Evolutionary conservation across 2,888 invertebrate species (phyloP), one percentile per base, ranked within the genome.

Genomic region (Nemotelus nigrinus): DNA sequence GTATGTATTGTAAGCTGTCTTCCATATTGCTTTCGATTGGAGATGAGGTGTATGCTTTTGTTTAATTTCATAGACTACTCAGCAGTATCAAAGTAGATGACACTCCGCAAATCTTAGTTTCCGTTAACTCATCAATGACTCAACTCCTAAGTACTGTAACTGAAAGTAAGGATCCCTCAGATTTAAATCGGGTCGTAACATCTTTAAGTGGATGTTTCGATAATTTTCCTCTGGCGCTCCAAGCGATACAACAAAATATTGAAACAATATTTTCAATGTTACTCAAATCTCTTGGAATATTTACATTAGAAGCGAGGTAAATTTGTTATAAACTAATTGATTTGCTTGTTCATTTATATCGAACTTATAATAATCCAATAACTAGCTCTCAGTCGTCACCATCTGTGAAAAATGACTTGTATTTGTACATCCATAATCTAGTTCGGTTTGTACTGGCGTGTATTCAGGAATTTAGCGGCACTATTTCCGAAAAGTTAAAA

Each of bases 371-470:
- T 25, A 25, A 25, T 25, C 25, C 25, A 25, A 47, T 78, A 77
- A 79, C 82, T 82, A 80, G 83, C 80, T n/a, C 80, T 80, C 60
- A 82, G 81, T 58, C 75, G 64, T 87, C 88, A 2, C 86, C 87
- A n/a, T 84, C 86, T 0, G 81, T 83, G 0, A 83, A 85, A 78
- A 87, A 86, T 79, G 86, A 87, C 65, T 82, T 83, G 53, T 85
- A 84, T 64, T 65, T 83, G 0, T 86, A 83, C 78, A 83, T 88
- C 5, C 88, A 89, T 80, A 88, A 87, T 81, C 80, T 86, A n/a
- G 80, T 87, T n/a, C 85, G 88, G 47, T 84, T 87, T 44, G 80
- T 87, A 47, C 83, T 89, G 25, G 84, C 85, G 2, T 83, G 86
- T 41, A 80, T 87, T 8, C 87, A 88, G 80, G 87, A 88, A 80